A percentile compares a stretch with the other conserved stretches of the same genome.
phyloP scores from a whole-genome alignment of 1,140 invertebrate species.

The Nasonia longicornis region DNA sequence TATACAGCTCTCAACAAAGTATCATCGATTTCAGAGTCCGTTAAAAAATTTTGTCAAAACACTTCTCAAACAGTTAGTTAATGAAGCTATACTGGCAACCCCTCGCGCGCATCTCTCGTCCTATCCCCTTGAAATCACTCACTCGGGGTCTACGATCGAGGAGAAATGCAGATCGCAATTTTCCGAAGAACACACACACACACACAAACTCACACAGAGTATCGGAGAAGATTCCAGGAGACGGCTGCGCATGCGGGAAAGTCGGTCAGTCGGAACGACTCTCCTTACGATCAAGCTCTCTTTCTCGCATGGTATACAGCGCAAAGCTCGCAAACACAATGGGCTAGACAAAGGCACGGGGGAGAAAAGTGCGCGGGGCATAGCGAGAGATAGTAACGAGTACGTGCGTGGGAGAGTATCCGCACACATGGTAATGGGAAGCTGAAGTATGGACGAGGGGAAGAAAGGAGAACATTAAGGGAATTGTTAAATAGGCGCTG shows the following conservation, averaged over 20 bases:
- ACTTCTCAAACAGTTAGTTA: too few relatives aligned
- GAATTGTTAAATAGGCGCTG: slow-evolving; percentile 8
- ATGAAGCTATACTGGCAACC: background rate
- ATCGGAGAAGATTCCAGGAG: background rate
- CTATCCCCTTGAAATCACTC: background rate
- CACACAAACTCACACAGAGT: too few relatives aligned
- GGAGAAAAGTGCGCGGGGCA: background rate
- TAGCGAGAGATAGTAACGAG: background rate
- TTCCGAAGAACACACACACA: background rate
- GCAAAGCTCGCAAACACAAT: slow-evolving; percentile 7
- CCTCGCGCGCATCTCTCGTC: background rate
- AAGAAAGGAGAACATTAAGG: background rate
- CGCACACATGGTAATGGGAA: background rate
- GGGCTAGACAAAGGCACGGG: background rate
- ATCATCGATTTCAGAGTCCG: background rate
- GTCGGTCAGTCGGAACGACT: slow-evolving; percentile 25
- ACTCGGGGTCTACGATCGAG: background rate
- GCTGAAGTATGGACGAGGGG: background rate
- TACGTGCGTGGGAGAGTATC: too few relatives aligned
- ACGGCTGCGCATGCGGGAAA: background rate
- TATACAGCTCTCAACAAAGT: background rate
- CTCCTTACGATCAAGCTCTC: slow-evolving; percentile 16
- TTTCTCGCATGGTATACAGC: background rate
- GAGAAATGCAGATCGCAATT: slow-evolving; percentile 25
- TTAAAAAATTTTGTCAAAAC: too few relatives aligned